A percentile compares a stretch with the other conserved stretches of the same genome.
These are phyloP conservation scores for Coregonus ussuriensis DNA, from an alignment of 2,797 vertebrate genomes.

Conservation along the genomic window DNA sequence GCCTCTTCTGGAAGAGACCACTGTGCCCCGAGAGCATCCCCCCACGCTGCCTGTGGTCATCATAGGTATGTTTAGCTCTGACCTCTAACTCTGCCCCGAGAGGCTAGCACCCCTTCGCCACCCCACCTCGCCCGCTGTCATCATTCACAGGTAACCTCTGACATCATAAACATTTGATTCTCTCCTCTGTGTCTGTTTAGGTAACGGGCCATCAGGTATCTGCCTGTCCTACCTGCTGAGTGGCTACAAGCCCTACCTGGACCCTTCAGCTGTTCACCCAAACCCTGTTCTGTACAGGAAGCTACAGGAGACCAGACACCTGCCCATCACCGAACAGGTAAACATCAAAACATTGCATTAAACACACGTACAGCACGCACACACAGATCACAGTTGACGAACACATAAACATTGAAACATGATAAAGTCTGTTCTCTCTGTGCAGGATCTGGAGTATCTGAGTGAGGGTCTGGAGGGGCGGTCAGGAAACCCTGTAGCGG, in stretches of 20 bases:
- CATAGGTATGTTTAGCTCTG: slow-evolving; percentile 82
- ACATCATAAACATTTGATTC: neutral
- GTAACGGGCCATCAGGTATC: slow-evolving; percentile 97
- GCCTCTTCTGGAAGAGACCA: slow-evolving; percentile 95
- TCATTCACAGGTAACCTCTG: neutral
- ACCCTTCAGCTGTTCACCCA: slow-evolving; percentile 86
- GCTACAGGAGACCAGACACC: slow-evolving; percentile 89
- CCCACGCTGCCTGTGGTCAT: slow-evolving; percentile 89
- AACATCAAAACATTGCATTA: slow-evolving; percentile 9
- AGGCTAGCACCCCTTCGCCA: neutral
- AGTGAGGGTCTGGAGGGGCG: slow-evolving; percentile 96
- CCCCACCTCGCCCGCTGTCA: neutral
- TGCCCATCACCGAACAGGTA: slow-evolving; percentile 94
- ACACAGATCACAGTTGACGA: neutral
- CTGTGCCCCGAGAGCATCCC: slow-evolving; percentile 83
- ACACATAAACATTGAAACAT: neutral
- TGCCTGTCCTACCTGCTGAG: slow-evolving; percentile 95
- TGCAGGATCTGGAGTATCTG: slow-evolving; percentile 92
- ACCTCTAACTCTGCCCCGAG: neutral
- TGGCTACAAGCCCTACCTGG: slow-evolving; percentile 93
- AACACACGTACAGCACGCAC: neutral
- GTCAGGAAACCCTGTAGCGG: slow-evolving; percentile 92
- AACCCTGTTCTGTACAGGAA: slow-evolving; percentile 91
- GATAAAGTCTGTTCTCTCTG: slow-evolving; percentile 4
- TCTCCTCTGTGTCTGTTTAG: slow-evolving; percentile 63